These are phyloP conservation scores for Rissa tridactyla DNA, from an alignment of 2,113 vertebrate species.

Conservation along the genomic window DNA sequence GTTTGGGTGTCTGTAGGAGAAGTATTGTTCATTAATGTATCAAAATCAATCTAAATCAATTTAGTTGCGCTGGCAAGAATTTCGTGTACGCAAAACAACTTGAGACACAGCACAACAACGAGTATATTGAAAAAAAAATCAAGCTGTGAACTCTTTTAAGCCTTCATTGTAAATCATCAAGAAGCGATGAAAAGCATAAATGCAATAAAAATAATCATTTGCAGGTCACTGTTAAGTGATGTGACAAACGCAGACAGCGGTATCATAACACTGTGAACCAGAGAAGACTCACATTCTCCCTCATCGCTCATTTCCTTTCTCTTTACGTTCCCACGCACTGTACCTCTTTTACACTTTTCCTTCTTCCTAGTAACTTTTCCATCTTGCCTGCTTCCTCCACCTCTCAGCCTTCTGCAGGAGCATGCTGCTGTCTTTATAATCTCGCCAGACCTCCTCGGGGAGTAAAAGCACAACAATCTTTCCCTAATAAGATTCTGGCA, in stretches of 20 bases:
- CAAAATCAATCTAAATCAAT: not conserved
- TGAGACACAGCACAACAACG: not conserved
- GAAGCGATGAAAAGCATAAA: not conserved
- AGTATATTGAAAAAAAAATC: not conserved
- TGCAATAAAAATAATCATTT: slow-evolving; percentile 24
- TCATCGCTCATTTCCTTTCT: not conserved
- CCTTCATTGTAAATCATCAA: not conserved
- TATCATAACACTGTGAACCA: not conserved
- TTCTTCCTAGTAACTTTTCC: not conserved
- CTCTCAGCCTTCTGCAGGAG: not conserved
- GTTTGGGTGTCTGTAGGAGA: not conserved
- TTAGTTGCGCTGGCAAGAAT: not conserved
- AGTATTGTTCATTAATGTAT: not conserved
- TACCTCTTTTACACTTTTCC: not conserved
- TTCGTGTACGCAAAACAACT: not conserved
- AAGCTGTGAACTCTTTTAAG: not conserved
- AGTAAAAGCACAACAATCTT: not conserved
- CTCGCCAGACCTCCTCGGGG: not conserved
- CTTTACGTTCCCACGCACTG: not conserved
- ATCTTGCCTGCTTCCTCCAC: not conserved
- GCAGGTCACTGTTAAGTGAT: not conserved
- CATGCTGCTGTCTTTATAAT: not conserved
- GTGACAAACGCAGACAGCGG: not conserved
- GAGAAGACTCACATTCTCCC: not conserved
- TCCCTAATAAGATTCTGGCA: not conserved